phyloP scores from a whole-genome alignment of 2,888 invertebrate genomes.

The Microplitis manilae region DNA sequence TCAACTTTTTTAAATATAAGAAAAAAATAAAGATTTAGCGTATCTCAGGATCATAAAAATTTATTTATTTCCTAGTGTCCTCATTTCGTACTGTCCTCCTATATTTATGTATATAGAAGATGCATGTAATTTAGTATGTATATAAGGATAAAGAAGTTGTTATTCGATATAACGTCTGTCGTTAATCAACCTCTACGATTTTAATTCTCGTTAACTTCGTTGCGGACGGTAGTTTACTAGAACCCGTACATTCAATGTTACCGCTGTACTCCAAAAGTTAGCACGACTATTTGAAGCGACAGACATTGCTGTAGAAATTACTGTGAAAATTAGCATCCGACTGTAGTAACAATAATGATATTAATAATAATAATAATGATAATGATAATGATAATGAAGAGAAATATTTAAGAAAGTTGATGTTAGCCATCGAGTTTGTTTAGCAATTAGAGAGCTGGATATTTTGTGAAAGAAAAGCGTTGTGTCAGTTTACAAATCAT shows the following conservation, averaged over 20 bases:
- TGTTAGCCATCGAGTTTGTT: conserved; percentile 40
- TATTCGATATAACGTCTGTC: conserved; percentile 48
- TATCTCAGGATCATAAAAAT: no score
- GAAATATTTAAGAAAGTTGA: conserved; percentile 37
- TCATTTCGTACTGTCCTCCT: no score
- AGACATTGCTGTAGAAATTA: conserved; percentile 24
- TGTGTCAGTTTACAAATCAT: conserved; percentile 46
- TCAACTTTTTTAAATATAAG: no score
- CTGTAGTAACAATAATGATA: neutral
- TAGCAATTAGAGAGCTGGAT: conserved; percentile 42
- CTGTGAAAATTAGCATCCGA: conserved; percentile 26
- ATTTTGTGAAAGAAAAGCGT: conserved; percentile 32
- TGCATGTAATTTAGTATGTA: conserved; percentile 13
- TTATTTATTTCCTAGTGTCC: no score
- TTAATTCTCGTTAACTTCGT: conserved; percentile 47
- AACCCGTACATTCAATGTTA: conserved; percentile 29
- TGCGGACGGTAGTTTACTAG: conserved; percentile 32
- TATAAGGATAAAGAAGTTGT: conserved; percentile 30
- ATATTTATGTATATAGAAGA: neutral
- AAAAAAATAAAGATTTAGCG: no score
- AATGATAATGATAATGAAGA: neutral
- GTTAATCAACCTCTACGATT: conserved; percentile 50
- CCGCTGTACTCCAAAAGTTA: conserved; percentile 24
- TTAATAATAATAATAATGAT: neutral
- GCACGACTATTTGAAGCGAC: neutral